Base-by-base conservation (phyloP, 2,888 invertebrate species). In the Congeria kusceri region DNA sequence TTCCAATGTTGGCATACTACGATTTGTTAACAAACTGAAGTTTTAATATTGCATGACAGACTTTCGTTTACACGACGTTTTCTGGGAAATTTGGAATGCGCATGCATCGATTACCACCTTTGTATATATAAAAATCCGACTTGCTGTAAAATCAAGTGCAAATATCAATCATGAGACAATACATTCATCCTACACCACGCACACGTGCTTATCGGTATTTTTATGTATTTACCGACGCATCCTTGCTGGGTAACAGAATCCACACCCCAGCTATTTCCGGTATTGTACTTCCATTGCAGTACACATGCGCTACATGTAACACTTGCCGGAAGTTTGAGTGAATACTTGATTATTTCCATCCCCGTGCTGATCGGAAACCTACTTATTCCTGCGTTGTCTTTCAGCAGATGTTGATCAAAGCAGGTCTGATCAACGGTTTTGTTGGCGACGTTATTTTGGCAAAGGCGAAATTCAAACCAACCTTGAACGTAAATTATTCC, bases 221-320 rank as follows among this genome's bases (percentile, higher is more conserved):
- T 39, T 39, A 15, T 9, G 15, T 9, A 59, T 65, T 46, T 61
- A 78, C 78, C 78, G 11, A 73, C 61, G 27, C 78, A 73, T 3
- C 73, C 64, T 56, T 39, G n/a, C 0, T n/a, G 9, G 13, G 57
- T 67, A 0, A 20, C 39, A 1, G 27, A 39, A 20, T 77, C 83
- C 1, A 15, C 25, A 13, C 79, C 83, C 83, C 83, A 83, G 63
- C 74, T 79, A 32, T 83, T 83, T 18, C 79, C 97, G 47, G 97
- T 97, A 72, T 96, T 95, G 93, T 98, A 98, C 86, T 96, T 95
- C 98, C 98, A 98, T 91, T 98, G 98, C 75, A 98, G 94, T 3
- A 98, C 95, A 91, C 98, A 98, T 92, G 97, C 97, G 18, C 95
- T 93, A 92, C 98, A 98, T 61, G 95, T 95, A n/a, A 97, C 89